phyloP scores from a whole-genome alignment of 2,113 vertebrate genomes.

The Bos indicus region DNA sequence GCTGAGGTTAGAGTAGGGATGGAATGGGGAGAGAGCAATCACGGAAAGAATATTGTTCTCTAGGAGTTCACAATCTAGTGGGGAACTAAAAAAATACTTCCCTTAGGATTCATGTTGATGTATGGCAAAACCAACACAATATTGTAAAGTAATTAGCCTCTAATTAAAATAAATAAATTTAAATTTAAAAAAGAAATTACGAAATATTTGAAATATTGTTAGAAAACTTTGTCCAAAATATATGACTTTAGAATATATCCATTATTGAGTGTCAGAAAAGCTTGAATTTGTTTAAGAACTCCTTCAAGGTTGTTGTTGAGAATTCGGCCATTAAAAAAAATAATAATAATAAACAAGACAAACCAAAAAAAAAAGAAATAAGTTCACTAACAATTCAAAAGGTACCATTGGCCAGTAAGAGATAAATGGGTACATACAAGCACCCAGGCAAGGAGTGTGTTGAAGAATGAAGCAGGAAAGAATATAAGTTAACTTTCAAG shows the following conservation, averaged over 20 bases:
- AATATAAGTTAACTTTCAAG: neutral
- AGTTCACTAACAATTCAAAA: neutral
- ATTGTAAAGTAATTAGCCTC: too few species aligned
- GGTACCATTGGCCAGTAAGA: neutral
- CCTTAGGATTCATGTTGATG: neutral
- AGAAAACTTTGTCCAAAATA: neutral
- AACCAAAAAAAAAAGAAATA: neutral
- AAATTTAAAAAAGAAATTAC: neutral
- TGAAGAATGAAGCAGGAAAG: neutral
- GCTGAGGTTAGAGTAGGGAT: neutral
- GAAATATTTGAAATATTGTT: neutral
- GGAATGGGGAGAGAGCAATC: neutral
- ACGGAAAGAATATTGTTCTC: neutral
- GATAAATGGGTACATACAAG: neutral
- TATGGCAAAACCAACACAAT: too few species aligned
- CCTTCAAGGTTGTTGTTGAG: neutral
- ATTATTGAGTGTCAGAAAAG: neutral
- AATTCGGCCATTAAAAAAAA: neutral
- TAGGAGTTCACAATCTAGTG: neutral
- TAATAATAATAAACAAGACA: neutral
- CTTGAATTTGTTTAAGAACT: neutral
- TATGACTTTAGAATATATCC: neutral
- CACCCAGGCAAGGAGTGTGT: neutral
- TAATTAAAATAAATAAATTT: too few species aligned
- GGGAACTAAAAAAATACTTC: neutral